Evolutionary conservation across 2,797 vertebrate genomes (phyloP).

Genomic region (Mormyrus proboscirostris): DNA sequence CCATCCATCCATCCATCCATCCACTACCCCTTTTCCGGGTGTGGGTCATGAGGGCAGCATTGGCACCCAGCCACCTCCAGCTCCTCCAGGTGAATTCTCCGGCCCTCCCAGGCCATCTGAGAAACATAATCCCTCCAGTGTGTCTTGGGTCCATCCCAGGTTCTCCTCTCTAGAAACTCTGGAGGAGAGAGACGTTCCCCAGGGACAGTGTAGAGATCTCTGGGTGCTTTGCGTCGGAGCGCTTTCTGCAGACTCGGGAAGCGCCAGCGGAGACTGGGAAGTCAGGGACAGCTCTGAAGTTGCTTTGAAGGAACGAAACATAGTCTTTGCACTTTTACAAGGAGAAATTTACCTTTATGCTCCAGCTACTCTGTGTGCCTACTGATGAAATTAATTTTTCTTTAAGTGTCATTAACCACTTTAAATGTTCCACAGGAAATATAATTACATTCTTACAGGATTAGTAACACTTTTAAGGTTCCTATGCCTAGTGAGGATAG

Average conservation of each 20-base stretch:
- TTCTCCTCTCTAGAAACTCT: neutral
- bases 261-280: neutral
- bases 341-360: neutral
- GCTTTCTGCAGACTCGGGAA: neutral
- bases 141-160: neutral
- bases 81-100: neutral
- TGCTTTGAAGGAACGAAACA: neutral
- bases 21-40: neutral
- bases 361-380: neutral
- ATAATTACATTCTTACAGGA: neutral
- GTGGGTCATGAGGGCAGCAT: neutral
- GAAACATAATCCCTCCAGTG: neutral
- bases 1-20: neutral
- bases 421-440: neutral
- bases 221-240: neutral
- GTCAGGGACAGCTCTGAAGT: neutral
- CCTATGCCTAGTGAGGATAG: neutral
- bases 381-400: constrained; percentile 34
- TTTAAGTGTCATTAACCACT: neutral
- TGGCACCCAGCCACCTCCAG: neutral
- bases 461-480: neutral
- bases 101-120: neutral
- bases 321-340: neutral
- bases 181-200: neutral
- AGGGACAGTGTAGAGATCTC: neutral